Evolutionary conservation across 1,140 invertebrate species (phyloP).

Genomic region (Argopecten irradians): DNA sequence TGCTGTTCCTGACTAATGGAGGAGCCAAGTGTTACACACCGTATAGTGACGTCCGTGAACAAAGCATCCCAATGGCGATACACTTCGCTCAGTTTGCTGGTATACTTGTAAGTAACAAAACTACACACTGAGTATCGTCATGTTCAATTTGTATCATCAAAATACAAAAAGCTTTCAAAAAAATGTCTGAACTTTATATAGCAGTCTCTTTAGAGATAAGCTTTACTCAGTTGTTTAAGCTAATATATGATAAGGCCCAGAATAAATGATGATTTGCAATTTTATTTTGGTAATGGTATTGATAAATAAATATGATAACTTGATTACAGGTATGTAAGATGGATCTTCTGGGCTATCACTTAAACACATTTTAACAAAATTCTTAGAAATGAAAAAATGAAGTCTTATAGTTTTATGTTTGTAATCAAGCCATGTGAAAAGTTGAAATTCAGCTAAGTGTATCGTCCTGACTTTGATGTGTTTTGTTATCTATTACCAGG

Average conservation of each 20-base stretch:
- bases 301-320: too few species aligned
- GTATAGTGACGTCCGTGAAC: slow-evolving; percentile 90
- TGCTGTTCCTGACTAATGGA: slow-evolving; percentile 94
- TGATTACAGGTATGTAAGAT: too few species aligned
- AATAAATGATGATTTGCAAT: too few species aligned
- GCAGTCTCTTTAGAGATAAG: not conserved
- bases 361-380: too few species aligned
- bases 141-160: too few species aligned
- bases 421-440: not conserved
- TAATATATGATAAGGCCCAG: not conserved
- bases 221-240: not conserved
- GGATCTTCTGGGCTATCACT: too few species aligned
- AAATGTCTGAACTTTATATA: not conserved
- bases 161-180: not conserved
- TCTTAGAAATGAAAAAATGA: too few species aligned
- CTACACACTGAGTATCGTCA: too few species aligned
- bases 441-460: not conserved
- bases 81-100: slow-evolving; percentile 82
- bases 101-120: slow-evolving; percentile 63
- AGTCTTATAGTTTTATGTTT: not conserved
- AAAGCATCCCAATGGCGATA: slow-evolving; percentile 87
- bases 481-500: slow-evolving; percentile 76
- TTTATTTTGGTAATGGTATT: too few species aligned
- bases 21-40: slow-evolving; percentile 85
- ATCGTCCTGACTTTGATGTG: too few species aligned